Percentiles rank a stretch among this genome's conserved stretches.
phyloP scores from a whole-genome alignment of 2,113 vertebrate genomes.

The Chionomys nivalis region DNA sequence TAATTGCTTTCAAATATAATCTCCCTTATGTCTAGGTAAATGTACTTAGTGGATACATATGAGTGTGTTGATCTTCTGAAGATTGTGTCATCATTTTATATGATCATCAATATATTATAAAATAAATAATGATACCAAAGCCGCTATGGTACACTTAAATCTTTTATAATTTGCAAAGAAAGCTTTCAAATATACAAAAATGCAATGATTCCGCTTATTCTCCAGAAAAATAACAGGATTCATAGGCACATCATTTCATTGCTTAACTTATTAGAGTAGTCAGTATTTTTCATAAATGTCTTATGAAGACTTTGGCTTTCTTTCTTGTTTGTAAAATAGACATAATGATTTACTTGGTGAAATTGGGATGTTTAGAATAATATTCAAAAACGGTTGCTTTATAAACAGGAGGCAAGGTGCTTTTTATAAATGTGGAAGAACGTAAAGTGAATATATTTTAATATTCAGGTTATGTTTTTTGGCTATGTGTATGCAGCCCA shows the following conservation, averaged over 20 bases:
- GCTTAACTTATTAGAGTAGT: neutral
- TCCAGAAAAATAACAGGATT: neutral
- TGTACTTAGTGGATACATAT: neutral
- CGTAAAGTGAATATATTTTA: neutral
- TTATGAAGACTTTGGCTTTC: neutral
- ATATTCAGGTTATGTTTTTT: neutral
- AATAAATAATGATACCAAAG: neutral
- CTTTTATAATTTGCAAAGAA: conserved; percentile 27
- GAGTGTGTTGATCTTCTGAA: neutral
- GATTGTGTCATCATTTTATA: neutral
- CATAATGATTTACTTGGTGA: neutral
- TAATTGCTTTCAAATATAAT: conserved; percentile 25
- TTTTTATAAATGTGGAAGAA: neutral
- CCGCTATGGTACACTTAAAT: neutral
- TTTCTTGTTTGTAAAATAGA: conserved; percentile 46
- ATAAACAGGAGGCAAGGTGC: neutral
- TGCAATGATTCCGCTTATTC: neutral
- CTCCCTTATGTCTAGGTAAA: neutral
- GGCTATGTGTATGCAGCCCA: neutral
- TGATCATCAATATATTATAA: neutral
- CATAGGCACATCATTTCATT: neutral
- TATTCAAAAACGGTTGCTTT: neutral
- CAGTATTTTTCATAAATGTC: neutral
- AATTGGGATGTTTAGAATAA: neutral
- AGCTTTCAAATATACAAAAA: neutral